A percentile compares a stretch with the other conserved stretches of the same genome.
phyloP scores from a whole-genome alignment of 2,888 invertebrate species.

The Agrenia bidenticulata region DNA sequence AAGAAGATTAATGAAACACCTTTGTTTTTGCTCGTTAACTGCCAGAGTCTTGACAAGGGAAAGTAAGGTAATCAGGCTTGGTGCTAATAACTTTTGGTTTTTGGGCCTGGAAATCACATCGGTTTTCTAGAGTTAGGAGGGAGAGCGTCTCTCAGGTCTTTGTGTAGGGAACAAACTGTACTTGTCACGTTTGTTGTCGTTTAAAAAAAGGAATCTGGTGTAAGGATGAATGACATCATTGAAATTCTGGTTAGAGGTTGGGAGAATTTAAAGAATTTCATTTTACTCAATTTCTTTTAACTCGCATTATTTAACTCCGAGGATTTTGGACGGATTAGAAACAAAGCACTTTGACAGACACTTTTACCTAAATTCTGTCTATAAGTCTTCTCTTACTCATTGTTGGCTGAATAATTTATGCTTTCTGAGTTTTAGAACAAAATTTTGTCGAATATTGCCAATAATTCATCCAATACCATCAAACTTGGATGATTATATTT shows the following conservation, averaged over 20 bases:
- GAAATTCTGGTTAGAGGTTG: neutral
- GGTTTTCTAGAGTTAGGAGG: neutral
- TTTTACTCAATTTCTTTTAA: too few species aligned
- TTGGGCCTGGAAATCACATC: neutral
- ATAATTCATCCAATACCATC: too few species aligned
- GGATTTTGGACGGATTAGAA: too few species aligned
- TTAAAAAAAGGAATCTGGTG: neutral
- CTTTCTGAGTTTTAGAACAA: too few species aligned
- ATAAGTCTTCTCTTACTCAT: too few species aligned
- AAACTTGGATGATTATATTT: too few species aligned
- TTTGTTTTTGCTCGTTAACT: conserved; percentile 24
- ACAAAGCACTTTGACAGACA: too few species aligned
- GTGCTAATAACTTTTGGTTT: conserved; percentile 17
- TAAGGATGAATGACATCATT: neutral
- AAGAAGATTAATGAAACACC: conserved; percentile 24
- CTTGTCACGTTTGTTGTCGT: neutral
- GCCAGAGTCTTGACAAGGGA: conserved; percentile 9
- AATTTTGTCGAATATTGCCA: too few species aligned
- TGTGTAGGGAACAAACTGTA: neutral
- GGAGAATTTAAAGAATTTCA: neutral
- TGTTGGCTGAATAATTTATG: too few species aligned
- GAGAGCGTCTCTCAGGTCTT: neutral
- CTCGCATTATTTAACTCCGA: too few species aligned
- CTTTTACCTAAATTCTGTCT: too few species aligned
- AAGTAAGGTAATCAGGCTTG: conserved; percentile 22